These are phyloP conservation scores for Thymelicus lineola DNA, from an alignment of 2,888 invertebrate species.

Conservation along the genomic window DNA sequence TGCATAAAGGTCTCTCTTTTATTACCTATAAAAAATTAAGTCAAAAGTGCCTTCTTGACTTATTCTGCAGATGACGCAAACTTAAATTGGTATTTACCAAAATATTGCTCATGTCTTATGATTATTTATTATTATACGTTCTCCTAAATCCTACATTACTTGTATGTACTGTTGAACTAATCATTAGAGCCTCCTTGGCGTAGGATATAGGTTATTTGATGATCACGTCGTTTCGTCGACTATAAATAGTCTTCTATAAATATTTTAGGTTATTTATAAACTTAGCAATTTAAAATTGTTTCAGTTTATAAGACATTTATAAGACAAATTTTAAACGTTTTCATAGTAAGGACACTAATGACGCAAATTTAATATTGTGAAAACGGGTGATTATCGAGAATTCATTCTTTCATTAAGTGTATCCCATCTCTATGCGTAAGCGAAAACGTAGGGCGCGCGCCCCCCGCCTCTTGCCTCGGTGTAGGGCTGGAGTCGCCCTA, in stretches of 20 bases:
- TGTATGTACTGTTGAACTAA: too few relatives aligned
- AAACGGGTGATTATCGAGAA: background rate
- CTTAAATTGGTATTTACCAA: slow-evolving; percentile 12
- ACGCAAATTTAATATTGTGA: background rate
- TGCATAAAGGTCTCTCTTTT: background rate
- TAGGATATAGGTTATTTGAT: too few relatives aligned
- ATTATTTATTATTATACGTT: background rate
- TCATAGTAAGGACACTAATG: background rate
- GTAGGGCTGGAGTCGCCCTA: slow-evolving; percentile 43
- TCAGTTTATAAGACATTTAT: too few relatives aligned
- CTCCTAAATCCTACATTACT: too few relatives aligned
- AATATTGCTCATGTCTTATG: background rate
- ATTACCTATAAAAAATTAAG: slow-evolving; percentile 4
- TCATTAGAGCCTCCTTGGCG: too few relatives aligned
- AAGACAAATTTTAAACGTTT: too few relatives aligned
- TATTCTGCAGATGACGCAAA: background rate
- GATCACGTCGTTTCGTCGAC: too few relatives aligned
- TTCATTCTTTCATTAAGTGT: slow-evolving; percentile 16
- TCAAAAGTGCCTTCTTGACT: background rate
- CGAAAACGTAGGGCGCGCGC: slow-evolving; percentile 49
- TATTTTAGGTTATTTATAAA: too few relatives aligned
- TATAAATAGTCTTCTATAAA: too few relatives aligned
- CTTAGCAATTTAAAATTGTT: too few relatives aligned
- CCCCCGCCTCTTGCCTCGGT: slow-evolving; percentile 38
- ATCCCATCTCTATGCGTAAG: slow-evolving; percentile 50